A percentile compares a stretch with the other conserved stretches of the same genome.
These are phyloP conservation scores for Centropus unirufus DNA, from an alignment of 2,113 vertebrate genomes.

Conservation along the genomic window DNA sequence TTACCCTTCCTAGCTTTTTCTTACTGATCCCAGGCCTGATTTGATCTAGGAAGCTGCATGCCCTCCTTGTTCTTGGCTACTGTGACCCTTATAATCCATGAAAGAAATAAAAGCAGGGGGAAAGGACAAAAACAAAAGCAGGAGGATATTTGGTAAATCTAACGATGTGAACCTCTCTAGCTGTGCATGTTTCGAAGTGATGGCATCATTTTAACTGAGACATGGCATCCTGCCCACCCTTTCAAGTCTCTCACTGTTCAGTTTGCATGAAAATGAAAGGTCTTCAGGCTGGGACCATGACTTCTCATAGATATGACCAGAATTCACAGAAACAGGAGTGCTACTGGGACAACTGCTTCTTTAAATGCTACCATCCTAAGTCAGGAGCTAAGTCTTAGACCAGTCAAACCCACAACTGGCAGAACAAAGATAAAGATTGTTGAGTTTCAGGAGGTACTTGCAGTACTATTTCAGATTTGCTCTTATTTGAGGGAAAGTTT, in stretches of 20 bases:
- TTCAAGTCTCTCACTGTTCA: background rate
- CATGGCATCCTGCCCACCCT: rapidly evolving
- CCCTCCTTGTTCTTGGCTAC: background rate
- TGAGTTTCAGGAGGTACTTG: background rate
- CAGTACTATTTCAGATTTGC: background rate
- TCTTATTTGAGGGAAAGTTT: background rate
- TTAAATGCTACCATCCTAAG: background rate
- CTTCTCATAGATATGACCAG: background rate
- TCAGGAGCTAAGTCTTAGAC: background rate
- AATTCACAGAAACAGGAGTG: background rate
- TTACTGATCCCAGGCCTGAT: background rate
- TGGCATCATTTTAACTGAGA: background rate
- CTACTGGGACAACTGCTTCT: background rate
- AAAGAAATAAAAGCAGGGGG: slow-evolving; percentile 4
- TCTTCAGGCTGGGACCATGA: background rate
- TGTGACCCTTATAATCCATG: background rate
- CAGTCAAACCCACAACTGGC: background rate
- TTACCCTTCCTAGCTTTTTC: background rate
- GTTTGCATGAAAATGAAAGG: background rate
- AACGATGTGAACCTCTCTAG: background rate
- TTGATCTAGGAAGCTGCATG: background rate
- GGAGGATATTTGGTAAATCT: background rate
- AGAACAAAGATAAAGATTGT: background rate
- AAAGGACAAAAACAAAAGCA: background rate
- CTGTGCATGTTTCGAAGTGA: background rate